Percentiles rank a stretch among this genome's conserved stretches.
These are phyloP conservation scores for Meloidogyne chitwoodi DNA, from an alignment of 1,140 invertebrate genomes.

Conservation along the genomic window DNA sequence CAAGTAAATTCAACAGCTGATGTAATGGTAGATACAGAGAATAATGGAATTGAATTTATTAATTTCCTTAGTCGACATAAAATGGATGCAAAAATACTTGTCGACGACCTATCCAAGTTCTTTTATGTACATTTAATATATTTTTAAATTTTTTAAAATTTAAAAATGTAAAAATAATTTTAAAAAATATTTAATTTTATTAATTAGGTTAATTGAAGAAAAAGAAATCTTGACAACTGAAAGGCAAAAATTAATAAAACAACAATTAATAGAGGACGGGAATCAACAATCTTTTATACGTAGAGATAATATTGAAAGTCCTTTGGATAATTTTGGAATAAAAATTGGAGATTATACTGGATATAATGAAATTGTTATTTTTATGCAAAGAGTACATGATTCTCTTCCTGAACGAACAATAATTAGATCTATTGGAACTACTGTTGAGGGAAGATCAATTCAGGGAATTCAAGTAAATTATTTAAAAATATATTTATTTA, in stretches of 20 bases:
- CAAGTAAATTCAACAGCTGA: conserved; percentile 17
- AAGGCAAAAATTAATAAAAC: conserved; percentile 5
- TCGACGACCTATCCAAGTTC: conserved; percentile 35
- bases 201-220: conserved; percentile 34
- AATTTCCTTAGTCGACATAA: conserved; percentile 14
- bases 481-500: no score
- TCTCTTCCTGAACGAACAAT: conserved; percentile 14
- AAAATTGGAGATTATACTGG: conserved; percentile 32
- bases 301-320: not conserved
- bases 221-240: conserved; percentile 15
- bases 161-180: not conserved
- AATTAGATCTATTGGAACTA: conserved; percentile 31
- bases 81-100: conserved; percentile 28
- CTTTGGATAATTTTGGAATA: conserved; percentile 21
- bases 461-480: conserved; percentile 47
- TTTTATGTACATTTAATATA: not conserved
- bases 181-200: no score
- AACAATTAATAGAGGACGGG: not conserved
- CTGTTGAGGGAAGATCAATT: conserved; percentile 35
- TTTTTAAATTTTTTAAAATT: no score
- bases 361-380: conserved; percentile 26
- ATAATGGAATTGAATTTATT: conserved; percentile 19
- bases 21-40: conserved; percentile 33
- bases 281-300: not conserved
- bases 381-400: conserved; percentile 25